Evolutionary conservation across 2,797 vertebrate genomes (phyloP).

Genomic region (Natrix natrix): DNA sequence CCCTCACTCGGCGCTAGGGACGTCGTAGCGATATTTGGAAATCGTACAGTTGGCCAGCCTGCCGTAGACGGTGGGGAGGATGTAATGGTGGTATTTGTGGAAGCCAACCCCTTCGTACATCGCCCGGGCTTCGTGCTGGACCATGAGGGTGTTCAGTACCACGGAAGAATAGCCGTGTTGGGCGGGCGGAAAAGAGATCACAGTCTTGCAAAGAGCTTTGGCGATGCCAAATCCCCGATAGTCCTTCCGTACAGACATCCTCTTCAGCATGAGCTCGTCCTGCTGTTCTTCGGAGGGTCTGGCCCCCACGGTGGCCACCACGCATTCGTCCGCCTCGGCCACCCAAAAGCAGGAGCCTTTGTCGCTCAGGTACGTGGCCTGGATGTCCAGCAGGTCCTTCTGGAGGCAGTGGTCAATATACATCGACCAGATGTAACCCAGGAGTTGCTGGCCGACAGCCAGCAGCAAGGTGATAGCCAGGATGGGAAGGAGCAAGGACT

Average conservation of each 20-base stretch:
- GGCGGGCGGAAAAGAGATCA: slow-evolving; percentile 70
- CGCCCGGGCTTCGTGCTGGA: slow-evolving; percentile 77
- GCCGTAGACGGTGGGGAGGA: slow-evolving; percentile 57
- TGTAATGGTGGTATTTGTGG: slow-evolving; percentile 61
- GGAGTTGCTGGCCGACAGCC: slow-evolving; percentile 68
- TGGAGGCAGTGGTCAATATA: slow-evolving; percentile 73
- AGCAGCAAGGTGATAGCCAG: slow-evolving; percentile 74
- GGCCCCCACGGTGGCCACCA: slow-evolving; percentile 75
- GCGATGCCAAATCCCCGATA: slow-evolving; percentile 77
- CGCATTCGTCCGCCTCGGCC: slow-evolving; percentile 71
- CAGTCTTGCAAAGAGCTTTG: slow-evolving; percentile 73
- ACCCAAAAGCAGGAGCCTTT: slow-evolving; percentile 79
- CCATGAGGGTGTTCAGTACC: slow-evolving; percentile 72
- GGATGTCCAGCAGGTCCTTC: slow-evolving; percentile 68
- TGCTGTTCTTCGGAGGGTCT: slow-evolving; percentile 45
- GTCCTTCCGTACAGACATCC: slow-evolving; percentile 72
- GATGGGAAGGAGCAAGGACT: slow-evolving; percentile 76
- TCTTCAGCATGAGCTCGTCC: slow-evolving; percentile 74
- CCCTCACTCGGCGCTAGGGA: slow-evolving; percentile 25
- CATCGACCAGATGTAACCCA: slow-evolving; percentile 64
- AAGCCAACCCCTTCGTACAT: slow-evolving; percentile 78
- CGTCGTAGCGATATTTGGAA: slow-evolving; percentile 74
- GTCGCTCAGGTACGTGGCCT: slow-evolving; percentile 36
- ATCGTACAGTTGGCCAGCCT: slow-evolving; percentile 74
- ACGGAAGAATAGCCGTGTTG: slow-evolving; percentile 69